phyloP scores from a whole-genome alignment of 2,797 vertebrate genomes.

The Enteromius viviparus region DNA sequence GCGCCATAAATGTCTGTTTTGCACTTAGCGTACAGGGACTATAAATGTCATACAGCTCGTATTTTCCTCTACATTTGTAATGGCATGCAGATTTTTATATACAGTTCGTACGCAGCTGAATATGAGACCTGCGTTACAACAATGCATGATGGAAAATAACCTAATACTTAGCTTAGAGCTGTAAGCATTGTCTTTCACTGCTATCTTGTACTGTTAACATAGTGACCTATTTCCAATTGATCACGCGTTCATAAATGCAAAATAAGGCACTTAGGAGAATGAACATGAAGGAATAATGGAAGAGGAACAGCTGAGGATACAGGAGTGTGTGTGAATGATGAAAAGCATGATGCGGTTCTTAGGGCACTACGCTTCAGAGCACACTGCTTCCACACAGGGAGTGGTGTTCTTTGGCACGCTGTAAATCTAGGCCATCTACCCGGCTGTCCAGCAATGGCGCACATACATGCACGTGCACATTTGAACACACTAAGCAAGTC shows the following conservation, averaged over 20 bases:
- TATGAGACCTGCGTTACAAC: not conserved
- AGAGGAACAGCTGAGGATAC: not conserved
- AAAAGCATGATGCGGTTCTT: slow-evolving; percentile 38
- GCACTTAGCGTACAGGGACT: not conserved
- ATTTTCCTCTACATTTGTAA: not conserved
- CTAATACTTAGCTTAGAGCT: not conserved
- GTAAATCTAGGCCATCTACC: slow-evolving; percentile 57
- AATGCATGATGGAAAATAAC: not conserved
- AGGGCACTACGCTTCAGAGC: slow-evolving; percentile 46
- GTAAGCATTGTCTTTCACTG: not conserved
- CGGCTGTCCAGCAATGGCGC: slow-evolving; percentile 30
- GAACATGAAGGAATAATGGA: slow-evolving; percentile 16
- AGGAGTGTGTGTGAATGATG: slow-evolving; percentile 31
- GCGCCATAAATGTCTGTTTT: slow-evolving; percentile 30
- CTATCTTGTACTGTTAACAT: slow-evolving; percentile 18
- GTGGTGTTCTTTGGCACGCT: slow-evolving; percentile 55
- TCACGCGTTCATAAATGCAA: slow-evolving; percentile 26
- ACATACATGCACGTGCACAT: slow-evolving; percentile 35
- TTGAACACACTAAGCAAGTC: slow-evolving; percentile 17
- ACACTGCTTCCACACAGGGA: slow-evolving; percentile 48
- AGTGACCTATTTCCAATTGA: slow-evolving; percentile 34
- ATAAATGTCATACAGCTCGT: slow-evolving; percentile 29
- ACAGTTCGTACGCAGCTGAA: not conserved
- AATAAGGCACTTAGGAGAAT: slow-evolving; percentile 22
- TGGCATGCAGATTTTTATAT: not conserved